Percentiles rank a stretch among this genome's conserved stretches.
These are phyloP conservation scores for Caenorhabditis sinica DNA, from an alignment of 2,888 invertebrate genomes.

Conservation along the genomic window DNA sequence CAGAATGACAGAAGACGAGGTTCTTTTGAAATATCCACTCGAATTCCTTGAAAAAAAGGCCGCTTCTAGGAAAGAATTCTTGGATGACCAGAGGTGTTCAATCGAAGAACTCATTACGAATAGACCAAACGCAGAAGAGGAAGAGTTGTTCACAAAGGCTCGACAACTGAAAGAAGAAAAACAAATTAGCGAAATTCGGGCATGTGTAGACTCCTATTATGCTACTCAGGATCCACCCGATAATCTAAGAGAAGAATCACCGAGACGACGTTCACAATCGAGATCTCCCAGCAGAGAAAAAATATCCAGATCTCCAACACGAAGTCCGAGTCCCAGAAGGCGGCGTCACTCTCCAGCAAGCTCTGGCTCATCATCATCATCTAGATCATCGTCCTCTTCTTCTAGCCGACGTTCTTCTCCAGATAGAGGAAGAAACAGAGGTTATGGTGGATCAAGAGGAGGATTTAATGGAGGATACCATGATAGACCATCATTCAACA, in stretches of 20 bases:
- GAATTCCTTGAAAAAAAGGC: slow-evolving; percentile 96
- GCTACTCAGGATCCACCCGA: slow-evolving; percentile 17
- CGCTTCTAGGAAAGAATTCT: slow-evolving; percentile 55
- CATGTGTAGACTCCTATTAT: slow-evolving; percentile 29
- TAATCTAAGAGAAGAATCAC: slow-evolving; percentile 21
- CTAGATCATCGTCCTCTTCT: slow-evolving; percentile 32
- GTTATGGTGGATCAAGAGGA: slow-evolving; percentile 21
- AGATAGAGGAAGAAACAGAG: slow-evolving; percentile 20
- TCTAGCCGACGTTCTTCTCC: slow-evolving; percentile 40
- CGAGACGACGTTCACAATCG: slow-evolving; percentile 18
- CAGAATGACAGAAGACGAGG: slow-evolving; percentile 49
- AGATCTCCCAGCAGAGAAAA: slow-evolving; percentile 30
- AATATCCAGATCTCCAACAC: slow-evolving; percentile 13
- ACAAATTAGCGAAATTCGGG: slow-evolving; percentile 7
- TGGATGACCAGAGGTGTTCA: slow-evolving; percentile 44
- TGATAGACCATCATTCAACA: slow-evolving; percentile 28
- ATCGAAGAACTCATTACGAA: slow-evolving; percentile 41
- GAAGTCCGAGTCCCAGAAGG: slow-evolving; percentile 17
- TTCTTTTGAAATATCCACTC: slow-evolving; percentile 42
- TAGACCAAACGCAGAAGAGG: slow-evolving; percentile 21
- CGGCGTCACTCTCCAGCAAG: slow-evolving; percentile 23
- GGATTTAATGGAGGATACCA: slow-evolving; percentile 13
- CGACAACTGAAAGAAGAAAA: slow-evolving; percentile 60
- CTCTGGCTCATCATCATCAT: slow-evolving; percentile 13
- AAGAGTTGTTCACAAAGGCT: slow-evolving; percentile 48